A percentile compares a stretch with the other conserved stretches of the same genome.
Conservation (phyloP, 1,140 invertebrate genomes). For the Ephestia elutella region DNA sequence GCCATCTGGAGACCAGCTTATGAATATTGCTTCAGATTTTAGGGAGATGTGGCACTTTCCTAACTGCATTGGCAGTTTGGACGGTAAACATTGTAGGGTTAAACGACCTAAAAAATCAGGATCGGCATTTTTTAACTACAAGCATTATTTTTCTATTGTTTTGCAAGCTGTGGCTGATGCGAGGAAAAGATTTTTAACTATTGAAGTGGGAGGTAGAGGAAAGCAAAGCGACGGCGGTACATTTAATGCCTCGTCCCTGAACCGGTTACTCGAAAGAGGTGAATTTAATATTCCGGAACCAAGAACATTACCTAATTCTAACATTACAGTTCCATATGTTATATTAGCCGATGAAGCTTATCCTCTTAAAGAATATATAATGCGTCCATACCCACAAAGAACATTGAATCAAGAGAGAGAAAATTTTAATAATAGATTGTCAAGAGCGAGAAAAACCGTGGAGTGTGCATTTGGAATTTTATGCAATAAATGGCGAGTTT, state of each 20-base stretch:
- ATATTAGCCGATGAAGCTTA: conserved; percentile 22
- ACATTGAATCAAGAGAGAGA: conserved; percentile 20
- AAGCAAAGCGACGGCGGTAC: conserved; percentile 40
- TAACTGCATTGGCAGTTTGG: conserved; percentile 47
- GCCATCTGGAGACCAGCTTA: conserved; percentile 26
- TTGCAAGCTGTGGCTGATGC: no score
- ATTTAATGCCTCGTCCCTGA: conserved; percentile 19
- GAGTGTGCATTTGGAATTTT: conserved; percentile 20
- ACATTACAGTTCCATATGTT: conserved; percentile 10
- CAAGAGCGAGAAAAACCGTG: conserved; percentile 16
- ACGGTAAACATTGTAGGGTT: conserved; percentile 21
- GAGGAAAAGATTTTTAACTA: not conserved
- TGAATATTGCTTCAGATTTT: conserved; percentile 35
- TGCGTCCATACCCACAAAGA: conserved; percentile 24
- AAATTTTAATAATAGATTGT: conserved; percentile 22
- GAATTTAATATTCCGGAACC: conserved; percentile 19
- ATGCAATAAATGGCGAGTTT: conserved; percentile 18
- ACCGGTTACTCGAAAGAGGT: conserved; percentile 18
- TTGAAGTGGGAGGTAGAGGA: conserved; percentile 50
- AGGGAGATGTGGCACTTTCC: conserved; percentile 43
- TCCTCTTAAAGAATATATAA: conserved; percentile 24
- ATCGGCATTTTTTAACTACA: conserved; percentile 32
- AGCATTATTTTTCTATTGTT: conserved; percentile 33
- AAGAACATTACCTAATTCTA: conserved; percentile 15
- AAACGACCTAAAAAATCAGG: no score